A percentile compares a stretch with the other conserved stretches of the same genome.
Evolutionary conservation across 2,797 vertebrate species (phyloP).

Genomic region (Enteromius afrohamiltoni): DNA sequence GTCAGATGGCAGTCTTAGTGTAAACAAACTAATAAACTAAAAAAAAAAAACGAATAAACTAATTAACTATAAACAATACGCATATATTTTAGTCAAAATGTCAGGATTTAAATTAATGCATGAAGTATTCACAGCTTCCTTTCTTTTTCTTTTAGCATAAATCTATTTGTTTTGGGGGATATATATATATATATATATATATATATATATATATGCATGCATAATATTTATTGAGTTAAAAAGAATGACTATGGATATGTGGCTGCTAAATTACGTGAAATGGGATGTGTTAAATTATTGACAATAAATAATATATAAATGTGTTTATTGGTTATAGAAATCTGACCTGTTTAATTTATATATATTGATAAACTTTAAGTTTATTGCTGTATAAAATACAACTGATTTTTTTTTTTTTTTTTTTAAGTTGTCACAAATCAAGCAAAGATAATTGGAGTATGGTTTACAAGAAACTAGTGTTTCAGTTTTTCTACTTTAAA

Average conservation of each 20-base stretch:
- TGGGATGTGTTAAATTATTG: too few relatives aligned
- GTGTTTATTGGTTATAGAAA: background rate
- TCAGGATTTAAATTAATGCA: too few relatives aligned
- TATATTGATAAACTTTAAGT: background rate
- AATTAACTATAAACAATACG: background rate
- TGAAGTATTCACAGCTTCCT: too few relatives aligned
- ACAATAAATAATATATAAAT: background rate
- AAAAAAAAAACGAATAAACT: background rate
- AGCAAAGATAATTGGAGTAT: background rate
- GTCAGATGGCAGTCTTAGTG: background rate
- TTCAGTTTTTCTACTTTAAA: background rate
- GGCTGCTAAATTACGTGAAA: too few relatives aligned
- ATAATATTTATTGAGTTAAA: too few relatives aligned
- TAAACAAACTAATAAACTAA: background rate
- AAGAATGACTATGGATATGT: too few relatives aligned
- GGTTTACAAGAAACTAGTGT: background rate
- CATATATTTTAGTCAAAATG: background rate
- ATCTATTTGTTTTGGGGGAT: background rate
- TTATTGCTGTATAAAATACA: background rate
- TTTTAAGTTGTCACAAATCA: background rate
- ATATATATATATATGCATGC: too few relatives aligned
- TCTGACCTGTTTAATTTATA: background rate
- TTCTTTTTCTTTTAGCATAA: background rate
- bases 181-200: too few relatives aligned
- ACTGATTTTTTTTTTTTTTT: too few relatives aligned